Percentiles rank a stretch among this genome's conserved stretches.
Conservation (phyloP, 2,113 vertebrate genomes). For the Sardina pilchardus region DNA sequence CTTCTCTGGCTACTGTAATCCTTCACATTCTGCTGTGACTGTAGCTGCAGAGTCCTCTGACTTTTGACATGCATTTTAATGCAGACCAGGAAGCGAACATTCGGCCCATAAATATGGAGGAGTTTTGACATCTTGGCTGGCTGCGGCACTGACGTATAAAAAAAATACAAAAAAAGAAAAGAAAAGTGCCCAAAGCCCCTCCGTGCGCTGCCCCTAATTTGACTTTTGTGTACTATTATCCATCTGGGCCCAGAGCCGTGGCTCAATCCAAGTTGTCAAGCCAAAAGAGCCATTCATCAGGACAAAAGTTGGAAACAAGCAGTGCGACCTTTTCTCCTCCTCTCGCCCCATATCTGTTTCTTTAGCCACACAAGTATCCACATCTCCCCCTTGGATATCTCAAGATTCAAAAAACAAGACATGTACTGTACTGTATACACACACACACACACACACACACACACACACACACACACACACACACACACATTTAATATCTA, state of each 20-base stretch:
- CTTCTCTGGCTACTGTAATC: conserved; percentile 11
- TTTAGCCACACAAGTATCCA: too few relatives aligned
- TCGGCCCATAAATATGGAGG: background rate
- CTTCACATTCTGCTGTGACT: background rate
- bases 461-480: background rate
- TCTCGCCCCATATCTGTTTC: too few relatives aligned
- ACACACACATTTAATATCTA: background rate
- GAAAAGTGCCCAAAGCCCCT: conserved; percentile 31
- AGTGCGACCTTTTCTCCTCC: background rate
- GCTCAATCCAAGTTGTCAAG: background rate
- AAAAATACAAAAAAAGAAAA: too few relatives aligned
- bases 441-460: background rate
- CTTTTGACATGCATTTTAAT: conserved; percentile 16
- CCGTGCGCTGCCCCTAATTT: conserved; percentile 6
- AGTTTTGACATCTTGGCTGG: conserved; percentile 19
- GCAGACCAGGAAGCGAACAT: background rate
- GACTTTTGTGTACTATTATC: conserved; percentile 41
- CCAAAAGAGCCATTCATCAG: background rate
- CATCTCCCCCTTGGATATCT: too few relatives aligned
- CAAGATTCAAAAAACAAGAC: too few relatives aligned
- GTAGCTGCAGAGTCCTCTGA: background rate
- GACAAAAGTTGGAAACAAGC: background rate
- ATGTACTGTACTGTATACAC: too few relatives aligned
- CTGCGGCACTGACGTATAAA: conserved; percentile 16
- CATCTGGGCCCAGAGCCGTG: conserved; percentile 31